Percentiles rank a stretch among this genome's conserved stretches.
Conservation (phyloP, 2,113 vertebrate genomes). For the Eurystomus gularis region DNA sequence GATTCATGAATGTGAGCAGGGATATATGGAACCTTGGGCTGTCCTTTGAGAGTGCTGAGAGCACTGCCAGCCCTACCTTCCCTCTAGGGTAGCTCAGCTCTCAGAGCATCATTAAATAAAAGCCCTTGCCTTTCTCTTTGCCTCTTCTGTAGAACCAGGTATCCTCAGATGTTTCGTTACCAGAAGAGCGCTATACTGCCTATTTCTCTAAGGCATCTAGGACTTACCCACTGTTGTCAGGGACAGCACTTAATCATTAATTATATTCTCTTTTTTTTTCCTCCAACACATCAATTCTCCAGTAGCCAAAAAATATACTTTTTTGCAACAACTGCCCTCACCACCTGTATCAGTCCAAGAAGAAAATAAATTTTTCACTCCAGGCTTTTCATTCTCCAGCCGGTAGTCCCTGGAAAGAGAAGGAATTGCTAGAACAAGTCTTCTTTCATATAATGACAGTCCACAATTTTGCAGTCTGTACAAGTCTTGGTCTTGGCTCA, state of each 20-base stretch:
- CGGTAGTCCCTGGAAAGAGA: neutral
- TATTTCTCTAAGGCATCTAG: neutral
- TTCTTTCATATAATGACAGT: neutral
- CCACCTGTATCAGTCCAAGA: neutral
- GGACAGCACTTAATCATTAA: neutral
- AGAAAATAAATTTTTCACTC: neutral
- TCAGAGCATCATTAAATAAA: neutral
- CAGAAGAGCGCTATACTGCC: neutral
- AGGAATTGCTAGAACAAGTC: neutral
- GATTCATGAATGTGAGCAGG: neutral
- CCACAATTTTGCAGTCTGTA: neutral
- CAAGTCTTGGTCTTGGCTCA: constrained; percentile 18
- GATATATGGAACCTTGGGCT: neutral
- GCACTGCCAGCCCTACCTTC: neutral
- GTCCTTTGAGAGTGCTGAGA: neutral
- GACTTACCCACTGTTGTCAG: neutral
- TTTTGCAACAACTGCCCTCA: neutral
- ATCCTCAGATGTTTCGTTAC: neutral
- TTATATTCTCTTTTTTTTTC: neutral
- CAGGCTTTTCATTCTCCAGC: neutral
- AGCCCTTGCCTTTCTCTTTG: neutral
- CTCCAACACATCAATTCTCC: neutral
- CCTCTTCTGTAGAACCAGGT: neutral
- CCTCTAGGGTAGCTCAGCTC: neutral
- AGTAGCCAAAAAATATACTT: neutral